Evolutionary conservation across 2,888 invertebrate genomes (phyloP), one percentile per base, ranked within the genome.

Genomic region (Sarcophaga variegata): DNA sequence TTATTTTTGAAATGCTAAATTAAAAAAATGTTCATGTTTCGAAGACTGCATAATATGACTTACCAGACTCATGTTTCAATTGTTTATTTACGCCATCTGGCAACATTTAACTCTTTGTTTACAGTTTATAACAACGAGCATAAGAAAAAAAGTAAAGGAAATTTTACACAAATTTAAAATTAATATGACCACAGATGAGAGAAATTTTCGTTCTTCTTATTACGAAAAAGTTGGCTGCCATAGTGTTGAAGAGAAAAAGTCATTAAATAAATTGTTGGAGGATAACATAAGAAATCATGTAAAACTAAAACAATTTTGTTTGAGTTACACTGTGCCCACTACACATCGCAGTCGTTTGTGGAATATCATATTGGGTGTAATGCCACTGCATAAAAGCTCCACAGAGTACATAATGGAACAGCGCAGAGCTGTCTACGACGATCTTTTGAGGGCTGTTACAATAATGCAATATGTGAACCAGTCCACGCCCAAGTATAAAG

Each of bases 171-270:
- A 37, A 37, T 10, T 37, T 37, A 37, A 37, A 37, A 37, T 37
- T 37, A 5, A 54, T 54, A 83, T 82, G 83, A 72, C 78, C 20
- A 82, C 95, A 17, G 97, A 97, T 91, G 96, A 97, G 92, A 94
- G 97, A 88, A 97, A 97, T 93, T 97, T 97, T 93, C 95, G 97
- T 59, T 97, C 97, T 0, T 96, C 96, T 3, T 97, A 97, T 91
- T 97, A 97, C 90, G 97, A 97, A 93, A 97, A 97, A 94, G 97
- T 98, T 14, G 98, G 98, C 60, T 98, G 97, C 93, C 95, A 97
- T 88, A 97, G 97, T 89, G 97, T 98, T 0, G 98, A 98, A 93
- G 97, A 97, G 91, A 98, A 97, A 93, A 97, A 97, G 94, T 97
- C 97, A 0, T 94, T 98, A 64, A 97, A 98, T 94, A 97, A 97